phyloP scores from a whole-genome alignment of 2,888 invertebrate species.

The Polia nebulosa region DNA sequence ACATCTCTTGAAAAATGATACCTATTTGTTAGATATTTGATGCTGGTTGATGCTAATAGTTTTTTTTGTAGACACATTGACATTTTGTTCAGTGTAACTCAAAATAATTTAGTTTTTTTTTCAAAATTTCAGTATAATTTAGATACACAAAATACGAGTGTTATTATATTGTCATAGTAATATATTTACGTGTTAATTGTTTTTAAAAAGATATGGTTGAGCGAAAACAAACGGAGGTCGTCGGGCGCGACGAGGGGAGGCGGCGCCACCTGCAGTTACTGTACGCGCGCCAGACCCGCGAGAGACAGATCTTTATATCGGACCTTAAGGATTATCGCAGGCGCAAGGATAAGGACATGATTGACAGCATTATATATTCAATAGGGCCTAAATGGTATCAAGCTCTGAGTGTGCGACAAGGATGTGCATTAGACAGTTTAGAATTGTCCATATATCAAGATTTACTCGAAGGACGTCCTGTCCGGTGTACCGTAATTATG shows the following conservation, averaged over 20 bases:
- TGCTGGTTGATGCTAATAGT: constrained; percentile 27
- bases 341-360: constrained; percentile 69
- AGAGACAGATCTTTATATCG: constrained; percentile 82
- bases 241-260: constrained; percentile 71
- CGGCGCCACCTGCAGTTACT: constrained; percentile 76
- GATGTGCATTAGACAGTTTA: constrained; percentile 78
- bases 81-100: constrained; percentile 40
- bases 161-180: not conserved
- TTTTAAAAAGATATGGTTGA: constrained; percentile 68
- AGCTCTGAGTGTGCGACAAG: constrained; percentile 82
- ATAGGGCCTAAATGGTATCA: constrained; percentile 87
- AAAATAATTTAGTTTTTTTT: constrained; percentile 53
- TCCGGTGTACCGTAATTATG: constrained; percentile 74
- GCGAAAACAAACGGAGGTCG: constrained; percentile 68
- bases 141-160: constrained; percentile 32
- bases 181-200: constrained; percentile 3
- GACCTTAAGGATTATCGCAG: constrained; percentile 80
- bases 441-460: constrained; percentile 81
- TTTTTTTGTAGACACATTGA: constrained; percentile 14
- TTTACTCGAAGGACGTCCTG: constrained; percentile 80
- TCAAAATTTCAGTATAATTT: constrained; percentile 75
- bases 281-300: constrained; percentile 77
- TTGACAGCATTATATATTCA: constrained; percentile 67
- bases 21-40: not conserved
- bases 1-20: too few species aligned